Base-by-base conservation (phyloP, 2,797 vertebrate genomes). In the Chiroxiphia lanceolata region DNA sequence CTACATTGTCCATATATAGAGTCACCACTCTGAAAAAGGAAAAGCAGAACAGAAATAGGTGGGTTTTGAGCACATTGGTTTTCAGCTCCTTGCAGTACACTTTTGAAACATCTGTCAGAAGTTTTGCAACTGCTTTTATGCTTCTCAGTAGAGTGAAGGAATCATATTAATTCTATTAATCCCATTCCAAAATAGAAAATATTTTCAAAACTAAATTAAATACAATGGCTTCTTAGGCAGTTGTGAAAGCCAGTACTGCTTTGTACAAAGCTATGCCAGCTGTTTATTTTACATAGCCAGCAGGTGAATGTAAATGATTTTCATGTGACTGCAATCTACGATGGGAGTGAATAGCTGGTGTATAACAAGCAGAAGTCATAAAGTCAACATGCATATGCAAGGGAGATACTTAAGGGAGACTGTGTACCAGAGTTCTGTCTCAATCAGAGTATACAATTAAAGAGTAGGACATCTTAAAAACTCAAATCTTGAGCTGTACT, bases 1-100 rank as follows among this genome's bases (percentile, higher is more conserved):
- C 33, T 60, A 5, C 2, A 2, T 6, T 2, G 4, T 42, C 47
- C n/a, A 0, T 29, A 6, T 45, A 36, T 3, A 10, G 8, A 50
- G 21, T 47, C 20, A 34, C 56, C 34, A 8, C 36, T 84, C 11
- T 79, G 70, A 26, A 31, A 76, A 72, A 79, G 7, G 19, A 79
- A 54, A 68, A 80, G 44, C 34, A 53, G 47, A 76, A 69, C 27
- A 56, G 63, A 69, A 89, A 17, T n/a, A 18, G 21, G 20, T 45
- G 60, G 33, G 21, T 3, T 83, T 90, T 72, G 26, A 69, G 33
- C 45, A 26, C 26, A 3, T 7, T 7, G 5, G 4, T 65, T 87
- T 84, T 70, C 71, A 92, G 26, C 10, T 87, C 11, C 51, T 65
- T 86, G 36, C 21, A n/a, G 61, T 23, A 25, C 21, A 13, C 26